Conservation (phyloP, 2,888 invertebrate genomes). For the Sepiola atlantica region DNA sequence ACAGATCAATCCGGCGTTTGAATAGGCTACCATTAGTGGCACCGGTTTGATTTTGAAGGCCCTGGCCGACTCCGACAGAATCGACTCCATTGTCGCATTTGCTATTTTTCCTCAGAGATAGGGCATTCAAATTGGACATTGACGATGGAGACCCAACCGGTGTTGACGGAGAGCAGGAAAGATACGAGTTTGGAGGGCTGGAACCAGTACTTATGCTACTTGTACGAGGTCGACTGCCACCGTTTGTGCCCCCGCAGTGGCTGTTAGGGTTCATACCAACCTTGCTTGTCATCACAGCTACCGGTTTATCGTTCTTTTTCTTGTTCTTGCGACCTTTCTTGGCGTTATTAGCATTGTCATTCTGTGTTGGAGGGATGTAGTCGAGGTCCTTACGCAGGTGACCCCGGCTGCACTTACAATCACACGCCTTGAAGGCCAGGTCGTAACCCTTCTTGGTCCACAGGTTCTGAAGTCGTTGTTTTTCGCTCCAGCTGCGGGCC, state of each 20-base stretch:
- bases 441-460: constrained; percentile 99
- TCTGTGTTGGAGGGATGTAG: constrained; percentile 83
- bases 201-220: constrained; percentile 75
- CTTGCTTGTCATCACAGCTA: constrained; percentile 77
- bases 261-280: constrained; percentile 48
- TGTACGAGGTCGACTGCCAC: constrained; percentile 65
- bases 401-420: constrained; percentile 93
- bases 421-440: constrained; percentile 94
- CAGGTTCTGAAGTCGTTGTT: constrained; percentile 93
- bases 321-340: constrained; percentile 79
- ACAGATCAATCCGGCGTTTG: constrained; percentile 92
- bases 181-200: constrained; percentile 70
- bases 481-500: constrained; percentile 94
- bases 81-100: constrained; percentile 53
- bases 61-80: constrained; percentile 45
- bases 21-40: constrained; percentile 80
- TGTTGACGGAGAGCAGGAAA: constrained; percentile 53
- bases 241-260: constrained; percentile 36
- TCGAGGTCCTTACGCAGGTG: constrained; percentile 95
- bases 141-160: constrained; percentile 60
- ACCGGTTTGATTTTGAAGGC: constrained; percentile 49
- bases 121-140: constrained; percentile 54
- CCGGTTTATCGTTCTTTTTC: constrained; percentile 81
- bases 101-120: constrained; percentile 53
- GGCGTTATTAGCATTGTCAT: constrained; percentile 59